Evolutionary conservation across 1,140 invertebrate genomes (phyloP).

Genomic region (Brachionus sp.): DNA sequence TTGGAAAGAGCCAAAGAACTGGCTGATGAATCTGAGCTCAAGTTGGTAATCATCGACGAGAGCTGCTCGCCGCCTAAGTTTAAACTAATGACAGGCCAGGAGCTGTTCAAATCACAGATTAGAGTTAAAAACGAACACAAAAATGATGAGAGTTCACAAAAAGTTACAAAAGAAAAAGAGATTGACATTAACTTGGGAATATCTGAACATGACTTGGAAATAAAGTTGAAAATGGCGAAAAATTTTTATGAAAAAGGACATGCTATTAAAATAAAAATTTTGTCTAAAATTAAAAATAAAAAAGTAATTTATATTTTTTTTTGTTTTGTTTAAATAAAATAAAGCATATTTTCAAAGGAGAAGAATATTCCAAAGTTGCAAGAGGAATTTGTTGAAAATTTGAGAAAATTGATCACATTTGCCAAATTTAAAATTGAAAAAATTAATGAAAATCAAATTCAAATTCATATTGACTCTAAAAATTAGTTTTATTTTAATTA

Average conservation of each 20-base stretch:
- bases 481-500: not conserved
- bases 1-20: constrained; percentile 31
- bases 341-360: not conserved
- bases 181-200: constrained; percentile 35
- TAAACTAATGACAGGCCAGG: constrained; percentile 40
- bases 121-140: not conserved
- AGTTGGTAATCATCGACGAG: constrained; percentile 26
- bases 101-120: constrained; percentile 36
- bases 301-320: not conserved
- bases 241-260: constrained; percentile 45
- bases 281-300: constrained; percentile 43
- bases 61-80: constrained; percentile 21
- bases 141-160: not conserved
- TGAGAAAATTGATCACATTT: not conserved
- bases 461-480: constrained; percentile 18
- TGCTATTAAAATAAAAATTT: constrained; percentile 17
- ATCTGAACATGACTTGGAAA: constrained; percentile 41
- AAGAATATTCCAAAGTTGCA: constrained; percentile 39
- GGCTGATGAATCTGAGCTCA: not conserved
- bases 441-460: constrained; percentile 16
- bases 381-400: constrained; percentile 33
- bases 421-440: constrained; percentile 17
- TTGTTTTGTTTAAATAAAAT: not conserved
- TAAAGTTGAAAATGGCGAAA: constrained; percentile 27
- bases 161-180: constrained; percentile 25